phyloP scores from a whole-genome alignment of 2,888 invertebrate species.

The Lepidocyrtinus sp. region DNA sequence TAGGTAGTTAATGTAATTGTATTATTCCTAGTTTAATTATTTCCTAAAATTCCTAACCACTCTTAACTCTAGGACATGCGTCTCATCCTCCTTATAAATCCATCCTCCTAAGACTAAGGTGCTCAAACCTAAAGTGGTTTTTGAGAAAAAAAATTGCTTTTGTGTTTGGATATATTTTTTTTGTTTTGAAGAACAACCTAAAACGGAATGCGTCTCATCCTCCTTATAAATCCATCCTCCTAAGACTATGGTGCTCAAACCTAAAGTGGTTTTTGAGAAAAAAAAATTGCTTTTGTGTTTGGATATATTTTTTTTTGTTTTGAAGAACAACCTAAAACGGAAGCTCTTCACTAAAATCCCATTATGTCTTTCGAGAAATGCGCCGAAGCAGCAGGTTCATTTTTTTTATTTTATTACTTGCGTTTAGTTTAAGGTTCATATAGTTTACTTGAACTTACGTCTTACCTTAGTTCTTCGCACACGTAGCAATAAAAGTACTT shows the following conservation, averaged over 20 bases:
- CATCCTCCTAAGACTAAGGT: no score
- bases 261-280: background rate
- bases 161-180: background rate
- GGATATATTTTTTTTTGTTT: background rate
- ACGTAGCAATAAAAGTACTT: conserved; percentile 8
- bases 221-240: no score
- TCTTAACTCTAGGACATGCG: no score
- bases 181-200: conserved; percentile 40
- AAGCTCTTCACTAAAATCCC: conserved; percentile 58
- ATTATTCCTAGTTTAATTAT: no score
- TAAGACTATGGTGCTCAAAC: no score
- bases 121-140: background rate
- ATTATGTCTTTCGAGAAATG: conserved; percentile 60
- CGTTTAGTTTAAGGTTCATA: background rate
- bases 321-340: conserved; percentile 50
- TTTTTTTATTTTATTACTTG: conserved; percentile 21
- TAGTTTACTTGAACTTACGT: background rate
- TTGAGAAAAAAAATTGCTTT: background rate
- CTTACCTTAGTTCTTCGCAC: background rate
- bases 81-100: no score
- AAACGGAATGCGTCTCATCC: no score
- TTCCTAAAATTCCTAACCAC: no score
- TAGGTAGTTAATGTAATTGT: no score
- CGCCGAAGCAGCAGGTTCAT: conserved; percentile 61
- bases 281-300: background rate